Percentiles rank a stretch among this genome's conserved stretches.
Conservation (phyloP, 2,797 vertebrate genomes). For the Tiaroga cobitis region DNA sequence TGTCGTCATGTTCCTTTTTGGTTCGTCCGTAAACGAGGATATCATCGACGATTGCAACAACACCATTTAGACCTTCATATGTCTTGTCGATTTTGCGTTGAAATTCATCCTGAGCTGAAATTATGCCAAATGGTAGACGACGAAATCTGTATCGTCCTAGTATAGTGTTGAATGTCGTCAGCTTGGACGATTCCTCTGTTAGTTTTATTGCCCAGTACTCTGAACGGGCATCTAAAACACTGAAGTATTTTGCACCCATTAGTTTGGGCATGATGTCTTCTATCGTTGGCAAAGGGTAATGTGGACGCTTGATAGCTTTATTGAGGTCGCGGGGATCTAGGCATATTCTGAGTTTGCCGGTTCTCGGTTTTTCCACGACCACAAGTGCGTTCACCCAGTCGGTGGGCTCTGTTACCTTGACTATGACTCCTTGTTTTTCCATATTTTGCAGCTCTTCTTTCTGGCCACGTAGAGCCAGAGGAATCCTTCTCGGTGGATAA, state of each 20-base stretch:
- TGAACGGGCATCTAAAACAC: background rate
- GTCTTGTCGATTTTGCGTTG: background rate
- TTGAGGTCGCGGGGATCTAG: too few relatives aligned
- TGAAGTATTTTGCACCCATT: too few relatives aligned
- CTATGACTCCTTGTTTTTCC: background rate
- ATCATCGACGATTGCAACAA: background rate
- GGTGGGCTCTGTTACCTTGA: background rate
- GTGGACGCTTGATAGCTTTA: background rate
- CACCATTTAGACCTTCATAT: slow-evolving; percentile 22
- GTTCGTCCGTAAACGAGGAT: background rate
- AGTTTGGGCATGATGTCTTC: slow-evolving; percentile 11
- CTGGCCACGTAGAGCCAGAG: background rate
- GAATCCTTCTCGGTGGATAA: background rate
- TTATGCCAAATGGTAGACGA: slow-evolving; percentile 21
- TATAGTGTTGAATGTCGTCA: slow-evolving; percentile 34
- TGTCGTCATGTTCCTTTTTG: background rate
- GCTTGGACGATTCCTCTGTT: slow-evolving; percentile 2
- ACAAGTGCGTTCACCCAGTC: background rate
- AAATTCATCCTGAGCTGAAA: slow-evolving; percentile 23
- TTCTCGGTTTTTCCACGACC: background rate
- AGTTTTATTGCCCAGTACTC: slow-evolving; percentile 25
- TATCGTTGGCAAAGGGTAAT: slow-evolving; percentile 6
- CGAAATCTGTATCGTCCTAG: slow-evolving; percentile 5
- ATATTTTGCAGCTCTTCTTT: slow-evolving; percentile 1
- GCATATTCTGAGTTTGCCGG: background rate